Evolutionary conservation across 2,888 invertebrate species (phyloP).

Genomic region (Euspilapteryx auroguttella): DNA sequence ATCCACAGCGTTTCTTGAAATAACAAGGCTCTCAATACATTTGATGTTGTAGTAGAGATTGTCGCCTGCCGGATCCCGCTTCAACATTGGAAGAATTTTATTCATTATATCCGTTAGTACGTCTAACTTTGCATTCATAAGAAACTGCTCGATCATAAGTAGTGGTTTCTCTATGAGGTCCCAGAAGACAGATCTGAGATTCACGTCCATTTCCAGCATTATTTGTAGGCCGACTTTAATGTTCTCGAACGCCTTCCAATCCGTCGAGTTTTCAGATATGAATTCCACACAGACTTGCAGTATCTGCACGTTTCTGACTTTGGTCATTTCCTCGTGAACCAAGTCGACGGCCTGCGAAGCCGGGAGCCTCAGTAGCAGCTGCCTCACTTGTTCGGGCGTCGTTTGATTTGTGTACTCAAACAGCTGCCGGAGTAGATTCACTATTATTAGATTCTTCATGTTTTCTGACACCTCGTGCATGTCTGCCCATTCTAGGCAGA

Average conservation of each 20-base stretch:
- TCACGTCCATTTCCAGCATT: constrained; percentile 59
- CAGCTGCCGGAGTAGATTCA: constrained; percentile 56
- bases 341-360: constrained; percentile 60
- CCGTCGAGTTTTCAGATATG: constrained; percentile 52
- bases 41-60: constrained; percentile 64
- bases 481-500: constrained; percentile 72
- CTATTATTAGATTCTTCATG: constrained; percentile 54
- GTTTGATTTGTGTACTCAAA: constrained; percentile 54
- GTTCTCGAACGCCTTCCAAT: constrained; percentile 58
- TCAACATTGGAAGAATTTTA: constrained; percentile 49
- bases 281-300: constrained; percentile 68
- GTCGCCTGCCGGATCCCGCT: constrained; percentile 42
- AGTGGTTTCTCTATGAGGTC: constrained; percentile 70
- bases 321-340: constrained; percentile 65
- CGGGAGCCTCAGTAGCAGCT: constrained; percentile 64
- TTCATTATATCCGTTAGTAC: constrained; percentile 63
- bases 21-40: constrained; percentile 54
- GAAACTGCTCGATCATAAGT: constrained; percentile 78
- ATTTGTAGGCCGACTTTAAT: constrained; percentile 70
- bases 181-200: constrained; percentile 64
- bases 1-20: constrained; percentile 67
- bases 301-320: constrained; percentile 63
- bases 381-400: constrained; percentile 38
- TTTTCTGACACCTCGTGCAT: constrained; percentile 62
- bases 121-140: constrained; percentile 85